A percentile compares a stretch with the other conserved stretches of the same genome.
Evolutionary conservation across 2,113 vertebrate species (phyloP).

Genomic region (Zosterops lateralis): DNA sequence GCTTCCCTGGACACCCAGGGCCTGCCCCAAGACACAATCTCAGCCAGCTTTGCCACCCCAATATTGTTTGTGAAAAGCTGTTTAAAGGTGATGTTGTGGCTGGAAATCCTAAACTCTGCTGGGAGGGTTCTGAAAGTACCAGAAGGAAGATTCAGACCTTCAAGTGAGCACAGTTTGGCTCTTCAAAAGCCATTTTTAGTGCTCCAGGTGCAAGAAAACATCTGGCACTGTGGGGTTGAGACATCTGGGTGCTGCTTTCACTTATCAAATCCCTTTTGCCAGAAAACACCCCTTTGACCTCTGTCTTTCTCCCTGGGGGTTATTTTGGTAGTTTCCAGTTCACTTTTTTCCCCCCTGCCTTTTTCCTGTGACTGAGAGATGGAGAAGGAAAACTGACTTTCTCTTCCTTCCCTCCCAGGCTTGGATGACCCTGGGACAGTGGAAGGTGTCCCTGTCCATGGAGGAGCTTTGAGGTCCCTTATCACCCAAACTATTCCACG

Average conservation of each 20-base stretch:
- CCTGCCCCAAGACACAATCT: not conserved
- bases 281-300: not conserved
- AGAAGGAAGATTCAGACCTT: not conserved
- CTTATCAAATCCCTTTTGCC: not conserved
- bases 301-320: not conserved
- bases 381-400: not conserved
- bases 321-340: not conserved
- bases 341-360: not conserved
- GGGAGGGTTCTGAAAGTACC: not conserved
- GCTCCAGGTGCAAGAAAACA: not conserved
- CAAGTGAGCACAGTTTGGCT: not conserved
- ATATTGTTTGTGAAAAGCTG: rapidly evolving
- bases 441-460: not conserved
- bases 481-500: not conserved
- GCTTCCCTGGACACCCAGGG: not conserved
- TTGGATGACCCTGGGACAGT: not conserved
- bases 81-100: not conserved
- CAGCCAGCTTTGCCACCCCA: not conserved
- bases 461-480: not conserved
- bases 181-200: not conserved
- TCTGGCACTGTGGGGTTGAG: not conserved
- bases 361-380: not conserved
- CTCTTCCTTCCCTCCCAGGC: not conserved
- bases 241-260: not conserved
- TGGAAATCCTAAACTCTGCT: not conserved